Percentiles rank a stretch among this genome's conserved stretches.
Evolutionary conservation across 2,113 vertebrate species (phyloP).

Genomic region (Ceratotherium simum): DNA sequence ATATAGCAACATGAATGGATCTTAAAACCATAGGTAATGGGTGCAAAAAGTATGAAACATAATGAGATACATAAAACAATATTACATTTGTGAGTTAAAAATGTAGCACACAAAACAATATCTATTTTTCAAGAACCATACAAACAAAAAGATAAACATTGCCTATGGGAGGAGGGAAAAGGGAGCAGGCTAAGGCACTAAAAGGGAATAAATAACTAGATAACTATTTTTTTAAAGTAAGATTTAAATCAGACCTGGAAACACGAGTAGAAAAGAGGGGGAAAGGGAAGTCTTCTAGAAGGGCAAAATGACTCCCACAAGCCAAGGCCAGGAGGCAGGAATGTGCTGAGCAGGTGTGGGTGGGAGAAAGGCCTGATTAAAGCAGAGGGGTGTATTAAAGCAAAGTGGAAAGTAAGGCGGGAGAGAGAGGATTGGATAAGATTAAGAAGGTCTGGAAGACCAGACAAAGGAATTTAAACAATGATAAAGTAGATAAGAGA

Average conservation of each 20-base stretch:
- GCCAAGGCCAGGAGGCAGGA: neutral
- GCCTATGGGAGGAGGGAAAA: neutral
- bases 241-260: slow-evolving; percentile 1
- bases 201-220: neutral
- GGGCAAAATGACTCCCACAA: neutral
- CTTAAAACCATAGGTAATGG: neutral
- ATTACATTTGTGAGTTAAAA: slow-evolving; percentile 33
- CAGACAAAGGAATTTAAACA: neutral
- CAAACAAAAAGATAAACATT: slow-evolving; percentile 9
- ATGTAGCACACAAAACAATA: neutral
- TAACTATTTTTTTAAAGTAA: neutral
- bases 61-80: neutral
- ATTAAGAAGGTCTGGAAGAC: neutral
- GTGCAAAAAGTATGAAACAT: slow-evolving; percentile 37
- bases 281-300: neutral
- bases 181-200: neutral
- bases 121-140: slow-evolving; percentile 42
- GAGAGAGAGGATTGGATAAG: neutral
- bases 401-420: neutral
- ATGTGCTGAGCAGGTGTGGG: neutral
- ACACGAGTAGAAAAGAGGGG: neutral
- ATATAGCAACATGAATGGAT: neutral
- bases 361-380: neutral
- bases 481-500: neutral
- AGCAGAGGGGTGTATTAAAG: neutral